Percentiles rank a stretch among this genome's conserved stretches.
These are phyloP conservation scores for Callopanchax toddi DNA, from an alignment of 2,113 vertebrate species.

Conservation along the genomic window DNA sequence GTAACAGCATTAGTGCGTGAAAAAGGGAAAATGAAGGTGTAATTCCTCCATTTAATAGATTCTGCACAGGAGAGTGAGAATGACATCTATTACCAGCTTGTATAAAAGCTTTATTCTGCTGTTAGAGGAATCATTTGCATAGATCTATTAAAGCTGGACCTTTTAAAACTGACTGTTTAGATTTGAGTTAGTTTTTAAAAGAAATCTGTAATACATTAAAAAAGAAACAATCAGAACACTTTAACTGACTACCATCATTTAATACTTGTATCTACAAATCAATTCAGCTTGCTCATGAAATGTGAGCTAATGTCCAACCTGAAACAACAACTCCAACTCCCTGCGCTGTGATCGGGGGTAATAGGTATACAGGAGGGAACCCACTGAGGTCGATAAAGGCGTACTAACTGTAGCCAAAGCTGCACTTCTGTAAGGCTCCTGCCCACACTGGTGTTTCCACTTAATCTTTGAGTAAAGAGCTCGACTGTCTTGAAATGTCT, in stretches of 20 bases:
- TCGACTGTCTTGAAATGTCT: not conserved
- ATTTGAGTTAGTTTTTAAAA: not conserved
- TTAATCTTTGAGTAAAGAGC: not conserved
- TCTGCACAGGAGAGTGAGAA: not conserved
- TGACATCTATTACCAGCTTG: not conserved
- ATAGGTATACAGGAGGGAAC: not conserved
- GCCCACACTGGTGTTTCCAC: conserved; percentile 18
- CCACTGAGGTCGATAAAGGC: conserved; percentile 1
- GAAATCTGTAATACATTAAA: not conserved
- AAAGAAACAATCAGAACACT: not conserved
- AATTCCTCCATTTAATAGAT: not conserved
- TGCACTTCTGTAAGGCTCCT: not conserved
- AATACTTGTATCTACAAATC: not conserved
- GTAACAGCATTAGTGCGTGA: not conserved
- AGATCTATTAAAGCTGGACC: no score
- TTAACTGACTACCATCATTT: not conserved
- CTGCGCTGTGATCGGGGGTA: not conserved
- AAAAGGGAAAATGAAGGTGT: not conserved
- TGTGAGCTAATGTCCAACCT: not conserved
- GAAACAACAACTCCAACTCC: not conserved
- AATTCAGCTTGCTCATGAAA: not conserved
- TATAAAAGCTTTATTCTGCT: not conserved
- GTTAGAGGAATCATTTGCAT: not conserved
- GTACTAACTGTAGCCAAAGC: conserved; percentile 4
- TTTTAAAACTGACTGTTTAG: not conserved